Evolutionary conservation across 1,140 invertebrate species (phyloP).

Genomic region (Philotrypesis tridentata): DNA sequence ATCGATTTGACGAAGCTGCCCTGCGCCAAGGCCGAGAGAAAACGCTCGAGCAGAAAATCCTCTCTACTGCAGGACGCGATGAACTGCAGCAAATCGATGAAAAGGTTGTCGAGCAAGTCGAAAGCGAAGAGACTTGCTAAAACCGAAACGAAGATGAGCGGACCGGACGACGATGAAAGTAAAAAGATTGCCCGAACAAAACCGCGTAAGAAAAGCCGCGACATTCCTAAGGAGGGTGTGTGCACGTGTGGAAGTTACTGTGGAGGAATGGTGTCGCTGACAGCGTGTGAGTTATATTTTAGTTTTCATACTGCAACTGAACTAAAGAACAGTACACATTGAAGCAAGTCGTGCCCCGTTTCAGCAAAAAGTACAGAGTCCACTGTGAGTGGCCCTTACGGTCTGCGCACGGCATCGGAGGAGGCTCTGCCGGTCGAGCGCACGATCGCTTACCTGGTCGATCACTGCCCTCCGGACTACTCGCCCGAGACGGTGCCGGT

Average conservation of each 20-base stretch:
- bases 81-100: too few relatives aligned
- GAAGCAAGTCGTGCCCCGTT: too few relatives aligned
- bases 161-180: background rate
- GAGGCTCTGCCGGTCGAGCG: slow-evolving; percentile 55
- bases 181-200: background rate
- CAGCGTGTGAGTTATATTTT: too few relatives aligned
- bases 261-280: too few relatives aligned
- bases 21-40: background rate
- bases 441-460: slow-evolving; percentile 58
- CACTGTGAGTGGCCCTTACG: slow-evolving; percentile 56
- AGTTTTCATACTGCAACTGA: too few relatives aligned
- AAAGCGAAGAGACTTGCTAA: background rate
- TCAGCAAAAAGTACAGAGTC: too few relatives aligned
- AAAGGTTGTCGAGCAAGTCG: slow-evolving; percentile 7
- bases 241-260: too few relatives aligned
- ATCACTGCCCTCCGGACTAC: slow-evolving; percentile 53
- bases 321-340: too few relatives aligned
- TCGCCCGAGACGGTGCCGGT: slow-evolving; percentile 54
- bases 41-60: too few relatives aligned
- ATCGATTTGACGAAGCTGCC: slow-evolving; percentile 14
- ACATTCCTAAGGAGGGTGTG: too few relatives aligned
- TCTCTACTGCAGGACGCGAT: too few relatives aligned
- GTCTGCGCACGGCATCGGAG: slow-evolving; percentile 57
- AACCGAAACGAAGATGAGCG: background rate
- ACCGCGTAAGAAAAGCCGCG: too few relatives aligned